Evolutionary conservation across 2,888 invertebrate species (phyloP).

Genomic region (Cheilosia urbana): DNA sequence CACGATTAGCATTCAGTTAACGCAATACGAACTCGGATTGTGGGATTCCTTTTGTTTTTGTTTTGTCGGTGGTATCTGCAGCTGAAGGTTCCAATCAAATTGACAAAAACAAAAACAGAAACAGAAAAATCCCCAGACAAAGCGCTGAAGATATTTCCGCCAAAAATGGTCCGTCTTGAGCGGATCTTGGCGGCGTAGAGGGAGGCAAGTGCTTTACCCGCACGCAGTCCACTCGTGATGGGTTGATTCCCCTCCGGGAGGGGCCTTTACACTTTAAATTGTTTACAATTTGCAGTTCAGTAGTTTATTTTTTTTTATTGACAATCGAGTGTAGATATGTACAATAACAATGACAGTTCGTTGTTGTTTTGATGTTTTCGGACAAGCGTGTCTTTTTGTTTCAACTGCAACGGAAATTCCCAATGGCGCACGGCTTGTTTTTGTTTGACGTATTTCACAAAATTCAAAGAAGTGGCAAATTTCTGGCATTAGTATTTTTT

Average conservation of each 20-base stretch:
- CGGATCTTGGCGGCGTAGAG: background rate
- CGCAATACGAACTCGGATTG: slow-evolving; percentile 36
- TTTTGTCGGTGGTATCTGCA: background rate
- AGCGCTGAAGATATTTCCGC: background rate
- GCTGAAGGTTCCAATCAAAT: slow-evolving; percentile 30
- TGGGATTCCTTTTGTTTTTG: slow-evolving; percentile 9
- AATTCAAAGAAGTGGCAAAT: slow-evolving; percentile 19
- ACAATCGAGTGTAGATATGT: slow-evolving; percentile 15
- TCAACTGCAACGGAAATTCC: slow-evolving; percentile 62
- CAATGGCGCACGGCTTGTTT: slow-evolving; percentile 11
- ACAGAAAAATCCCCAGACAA: slow-evolving; percentile 1
- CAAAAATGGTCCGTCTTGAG: background rate
- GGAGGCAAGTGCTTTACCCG: slow-evolving; percentile 3
- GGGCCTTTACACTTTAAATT: background rate
- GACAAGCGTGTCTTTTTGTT: slow-evolving; percentile 1
- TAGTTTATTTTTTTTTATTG: slow-evolving; percentile 1
- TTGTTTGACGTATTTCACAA: background rate
- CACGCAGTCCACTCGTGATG: no score
- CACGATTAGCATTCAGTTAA: slow-evolving; percentile 70
- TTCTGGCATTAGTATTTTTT: slow-evolving; percentile 42
- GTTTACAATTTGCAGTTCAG: background rate
- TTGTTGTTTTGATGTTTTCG: slow-evolving; percentile 43
- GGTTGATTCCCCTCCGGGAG: background rate
- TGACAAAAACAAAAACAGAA: background rate
- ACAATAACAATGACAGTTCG: slow-evolving; percentile 24